These are phyloP conservation scores for Labia minor DNA, from an alignment of 2,888 invertebrate species.

Conservation along the genomic window DNA sequence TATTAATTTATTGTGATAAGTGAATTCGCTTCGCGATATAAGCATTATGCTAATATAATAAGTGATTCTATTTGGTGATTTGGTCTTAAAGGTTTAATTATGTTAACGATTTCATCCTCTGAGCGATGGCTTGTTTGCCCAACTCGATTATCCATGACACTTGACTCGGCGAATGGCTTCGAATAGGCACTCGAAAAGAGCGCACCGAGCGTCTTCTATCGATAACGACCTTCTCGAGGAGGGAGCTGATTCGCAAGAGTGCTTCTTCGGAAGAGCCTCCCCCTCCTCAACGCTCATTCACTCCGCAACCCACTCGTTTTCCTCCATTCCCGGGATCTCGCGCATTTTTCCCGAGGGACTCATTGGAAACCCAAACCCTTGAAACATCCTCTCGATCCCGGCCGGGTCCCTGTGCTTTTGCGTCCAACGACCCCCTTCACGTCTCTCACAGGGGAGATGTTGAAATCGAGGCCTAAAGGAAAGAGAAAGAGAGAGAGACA, in stretches of 20 bases:
- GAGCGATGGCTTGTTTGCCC: background rate
- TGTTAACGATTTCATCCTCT: background rate
- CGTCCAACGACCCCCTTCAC: background rate
- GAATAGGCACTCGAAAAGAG: too few relatives aligned
- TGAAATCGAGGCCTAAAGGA: background rate
- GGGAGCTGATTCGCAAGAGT: background rate
- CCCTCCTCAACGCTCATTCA: background rate
- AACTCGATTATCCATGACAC: background rate
- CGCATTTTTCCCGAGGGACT: conserved; percentile 7
- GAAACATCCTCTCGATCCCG: background rate
- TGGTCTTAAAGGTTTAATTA: background rate
- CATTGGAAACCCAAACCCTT: background rate
- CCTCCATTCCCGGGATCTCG: background rate
- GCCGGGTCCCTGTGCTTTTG: background rate
- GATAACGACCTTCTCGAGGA: background rate
- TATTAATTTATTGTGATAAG: too few relatives aligned
- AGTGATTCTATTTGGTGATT: too few relatives aligned
- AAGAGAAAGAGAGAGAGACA: background rate
- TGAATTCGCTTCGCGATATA: too few relatives aligned
- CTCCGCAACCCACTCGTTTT: background rate
- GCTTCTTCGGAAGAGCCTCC: background rate
- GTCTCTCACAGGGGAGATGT: background rate
- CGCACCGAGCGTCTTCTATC: background rate
- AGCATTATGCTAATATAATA: too few relatives aligned
- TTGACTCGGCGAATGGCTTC: background rate